Evolutionary conservation across 2,797 vertebrate genomes (phyloP), one percentile per base, ranked within the genome.

Genomic region (Phylloscopus collybita): DNA sequence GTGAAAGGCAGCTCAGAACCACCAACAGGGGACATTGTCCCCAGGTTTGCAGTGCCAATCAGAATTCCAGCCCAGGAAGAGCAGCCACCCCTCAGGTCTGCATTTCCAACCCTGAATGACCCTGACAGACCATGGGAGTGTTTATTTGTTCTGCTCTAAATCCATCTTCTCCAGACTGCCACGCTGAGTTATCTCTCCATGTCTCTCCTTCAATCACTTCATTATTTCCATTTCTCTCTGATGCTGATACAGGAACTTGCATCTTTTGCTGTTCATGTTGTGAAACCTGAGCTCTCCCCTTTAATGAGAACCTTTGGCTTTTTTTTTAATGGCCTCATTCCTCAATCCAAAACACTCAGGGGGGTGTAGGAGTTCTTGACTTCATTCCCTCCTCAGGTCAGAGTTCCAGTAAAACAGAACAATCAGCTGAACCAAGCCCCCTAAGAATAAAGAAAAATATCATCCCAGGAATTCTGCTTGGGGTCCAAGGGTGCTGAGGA

Each of bases 41-140:
- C 9, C 26, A 38, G 49, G 49, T 88, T 60, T 74, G 69, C 64
- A 53, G 32, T 32, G 72, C 56, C 61, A 71, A 42, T 38, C 44
- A 36, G 38, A 88, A 67, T 23, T 20, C 22, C 62, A 50, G 32
- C 9, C 29, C 32, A 44, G 56, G 86, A 26, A 12, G 16, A 42
- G 56, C 47, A 89, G 49, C 21, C 56, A 56, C 18, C 17, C 50
- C 16, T 8, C 32, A 34, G 36, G 49, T 38, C 11, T 53, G 47
- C 13, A 6, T 14, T 87, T 60, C 45, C 66, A 49, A 4, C 65
- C 70, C 22, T 14, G n/a, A 47, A 8, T 51, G 29, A 40, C 27
- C 79, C 22, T 47, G 54, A 16, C 44, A 61, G 21, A 9, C 16
- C 23, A 0, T 3, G 42, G 1, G 1, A 44, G 15, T 7, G 10